phyloP scores from a whole-genome alignment of 1,140 invertebrate species.

The Hetaerina americana region DNA sequence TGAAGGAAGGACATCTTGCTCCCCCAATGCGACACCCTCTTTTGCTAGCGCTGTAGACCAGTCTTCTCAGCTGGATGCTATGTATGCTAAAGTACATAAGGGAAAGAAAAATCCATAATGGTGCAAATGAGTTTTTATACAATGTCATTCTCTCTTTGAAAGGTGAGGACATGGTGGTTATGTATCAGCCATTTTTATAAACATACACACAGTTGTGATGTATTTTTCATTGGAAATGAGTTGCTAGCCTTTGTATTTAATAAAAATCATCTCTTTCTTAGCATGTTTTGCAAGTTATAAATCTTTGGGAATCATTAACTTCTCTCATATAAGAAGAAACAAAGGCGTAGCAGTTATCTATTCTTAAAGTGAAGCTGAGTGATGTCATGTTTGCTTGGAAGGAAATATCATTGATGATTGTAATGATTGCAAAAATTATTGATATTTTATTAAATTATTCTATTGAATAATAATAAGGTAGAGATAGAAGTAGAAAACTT shows the following conservation, averaged over 20 bases:
- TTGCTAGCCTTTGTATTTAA: background rate
- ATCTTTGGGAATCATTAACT: too few relatives aligned
- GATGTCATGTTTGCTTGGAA: too few relatives aligned
- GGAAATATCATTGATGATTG: too few relatives aligned
- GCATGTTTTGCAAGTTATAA: background rate
- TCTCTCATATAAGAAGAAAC: too few relatives aligned
- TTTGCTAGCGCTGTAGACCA: background rate
- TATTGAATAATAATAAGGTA: too few relatives aligned
- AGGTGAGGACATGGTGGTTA: background rate
- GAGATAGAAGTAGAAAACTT: too few relatives aligned
- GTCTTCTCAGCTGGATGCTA: background rate
- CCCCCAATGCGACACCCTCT: background rate
- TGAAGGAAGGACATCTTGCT: background rate
- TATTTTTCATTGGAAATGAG: background rate
- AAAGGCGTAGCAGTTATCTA: too few relatives aligned
- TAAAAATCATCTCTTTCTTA: background rate
- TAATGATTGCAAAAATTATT: too few relatives aligned
- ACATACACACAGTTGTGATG: background rate
- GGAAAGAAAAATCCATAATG: background rate
- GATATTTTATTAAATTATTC: too few relatives aligned
- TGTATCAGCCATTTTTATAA: background rate
- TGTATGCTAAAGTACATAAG: background rate
- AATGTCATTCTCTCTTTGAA: background rate
- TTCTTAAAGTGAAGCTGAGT: too few relatives aligned
- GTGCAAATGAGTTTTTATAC: background rate